Evolutionary conservation across 2,113 vertebrate genomes (phyloP).

Genomic region (Malurus melanocephalus): DNA sequence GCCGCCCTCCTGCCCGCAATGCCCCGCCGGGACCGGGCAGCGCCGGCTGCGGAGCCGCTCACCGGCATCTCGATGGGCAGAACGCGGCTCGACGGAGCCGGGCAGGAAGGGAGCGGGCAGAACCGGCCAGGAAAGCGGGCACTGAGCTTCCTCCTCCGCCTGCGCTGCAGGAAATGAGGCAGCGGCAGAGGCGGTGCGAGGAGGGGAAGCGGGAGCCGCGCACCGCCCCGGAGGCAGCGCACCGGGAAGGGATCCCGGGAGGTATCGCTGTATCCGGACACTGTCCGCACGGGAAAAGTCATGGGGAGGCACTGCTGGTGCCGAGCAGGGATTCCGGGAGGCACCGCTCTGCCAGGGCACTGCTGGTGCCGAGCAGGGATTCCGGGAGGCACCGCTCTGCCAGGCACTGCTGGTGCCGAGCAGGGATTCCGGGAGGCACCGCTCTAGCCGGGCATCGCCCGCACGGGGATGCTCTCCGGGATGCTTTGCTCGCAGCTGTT

Average conservation of each 20-base stretch:
- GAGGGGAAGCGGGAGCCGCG: neutral
- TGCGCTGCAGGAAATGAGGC: constrained; percentile 53
- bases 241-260: neutral
- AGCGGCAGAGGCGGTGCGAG: constrained; percentile 37
- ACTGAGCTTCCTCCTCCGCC: neutral
- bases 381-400: no score
- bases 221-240: neutral
- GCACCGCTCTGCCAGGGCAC: no score
- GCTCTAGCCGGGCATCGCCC: no score
- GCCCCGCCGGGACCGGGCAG: neutral
- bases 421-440: no score
- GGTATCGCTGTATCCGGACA: neutral
- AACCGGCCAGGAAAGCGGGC: neutral
- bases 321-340: neutral
- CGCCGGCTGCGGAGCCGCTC: neutral
- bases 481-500: neutral
- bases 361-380: no score
- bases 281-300: no score
- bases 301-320: neutral
- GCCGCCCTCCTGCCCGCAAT: neutral
- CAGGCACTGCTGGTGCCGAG: no score
- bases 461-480: no score
- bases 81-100: neutral
- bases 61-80: constrained; percentile 81
- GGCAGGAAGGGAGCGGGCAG: neutral